A percentile compares a stretch with the other conserved stretches of the same genome.
Evolutionary conservation across 2,797 vertebrate genomes (phyloP).

Genomic region (Amblyraja radiata): DNA sequence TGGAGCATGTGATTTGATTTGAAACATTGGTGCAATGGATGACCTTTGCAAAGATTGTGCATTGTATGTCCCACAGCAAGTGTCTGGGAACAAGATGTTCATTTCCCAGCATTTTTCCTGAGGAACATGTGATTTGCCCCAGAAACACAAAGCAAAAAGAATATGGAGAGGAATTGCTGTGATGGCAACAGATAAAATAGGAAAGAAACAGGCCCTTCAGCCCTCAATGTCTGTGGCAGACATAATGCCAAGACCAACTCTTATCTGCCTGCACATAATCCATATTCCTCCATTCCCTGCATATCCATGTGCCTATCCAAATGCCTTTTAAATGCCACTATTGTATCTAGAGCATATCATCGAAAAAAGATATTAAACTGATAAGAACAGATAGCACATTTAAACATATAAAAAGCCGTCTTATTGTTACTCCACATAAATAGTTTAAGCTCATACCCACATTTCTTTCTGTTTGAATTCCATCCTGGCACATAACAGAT

Average conservation of each 20-base stretch:
- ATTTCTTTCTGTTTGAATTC: background rate
- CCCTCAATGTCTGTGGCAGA: no score
- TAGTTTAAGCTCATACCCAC: background rate
- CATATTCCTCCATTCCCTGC: no score
- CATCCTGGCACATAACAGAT: background rate
- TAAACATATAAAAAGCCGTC: background rate
- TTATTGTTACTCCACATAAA: background rate
- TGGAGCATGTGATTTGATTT: background rate
- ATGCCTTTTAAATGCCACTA: no score
- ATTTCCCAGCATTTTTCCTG: background rate
- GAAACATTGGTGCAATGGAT: background rate
- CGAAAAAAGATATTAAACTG: no score
- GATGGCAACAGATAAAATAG: no score
- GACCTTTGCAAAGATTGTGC: background rate
- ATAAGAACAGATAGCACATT: no score
- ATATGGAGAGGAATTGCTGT: background rate
- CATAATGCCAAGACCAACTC: no score
- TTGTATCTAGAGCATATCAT: no score
- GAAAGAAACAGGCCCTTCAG: no score
- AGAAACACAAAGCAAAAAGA: background rate
- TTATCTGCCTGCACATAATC: no score
- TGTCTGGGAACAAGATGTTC: background rate
- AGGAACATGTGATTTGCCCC: background rate
- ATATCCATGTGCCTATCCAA: no score
- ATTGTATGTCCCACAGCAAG: background rate